Conservation (phyloP, 2,888 invertebrate genomes). For the Sympetrum striolatum region DNA sequence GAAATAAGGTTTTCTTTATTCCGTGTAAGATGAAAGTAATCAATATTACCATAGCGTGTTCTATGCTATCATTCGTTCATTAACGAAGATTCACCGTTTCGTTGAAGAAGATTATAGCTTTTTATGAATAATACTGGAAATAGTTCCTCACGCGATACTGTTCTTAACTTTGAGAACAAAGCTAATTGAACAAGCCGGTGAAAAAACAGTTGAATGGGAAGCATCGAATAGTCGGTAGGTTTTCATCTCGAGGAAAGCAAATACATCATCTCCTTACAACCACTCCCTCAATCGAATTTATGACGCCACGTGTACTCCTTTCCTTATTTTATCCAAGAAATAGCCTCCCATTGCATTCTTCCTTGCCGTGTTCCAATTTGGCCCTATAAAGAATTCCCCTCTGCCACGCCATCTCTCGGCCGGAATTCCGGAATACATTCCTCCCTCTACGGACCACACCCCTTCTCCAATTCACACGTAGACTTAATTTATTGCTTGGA, state of each 20-base stretch:
- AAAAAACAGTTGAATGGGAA: too few relatives aligned
- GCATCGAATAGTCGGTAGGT: neutral
- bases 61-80: too few relatives aligned
- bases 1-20: too few relatives aligned
- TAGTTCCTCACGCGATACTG: too few relatives aligned
- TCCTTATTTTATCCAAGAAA: neutral
- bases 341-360: neutral
- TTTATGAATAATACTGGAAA: too few relatives aligned
- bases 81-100: too few relatives aligned
- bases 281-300: neutral
- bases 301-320: neutral
- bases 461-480: neutral
- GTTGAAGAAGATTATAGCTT: too few relatives aligned
- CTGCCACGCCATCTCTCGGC: neutral
- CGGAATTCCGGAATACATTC: neutral
- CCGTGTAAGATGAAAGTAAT: too few relatives aligned
- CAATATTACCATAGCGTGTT: too few relatives aligned
- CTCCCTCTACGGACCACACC: neutral
- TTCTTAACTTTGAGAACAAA: too few relatives aligned
- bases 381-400: neutral
- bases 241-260: neutral
- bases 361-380: neutral
- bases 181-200: too few relatives aligned
- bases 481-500: slow-evolving; percentile 20
- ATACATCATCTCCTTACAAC: neutral